phyloP scores from a whole-genome alignment of 2,888 invertebrate species.

The Kryphioiulus occultus region DNA sequence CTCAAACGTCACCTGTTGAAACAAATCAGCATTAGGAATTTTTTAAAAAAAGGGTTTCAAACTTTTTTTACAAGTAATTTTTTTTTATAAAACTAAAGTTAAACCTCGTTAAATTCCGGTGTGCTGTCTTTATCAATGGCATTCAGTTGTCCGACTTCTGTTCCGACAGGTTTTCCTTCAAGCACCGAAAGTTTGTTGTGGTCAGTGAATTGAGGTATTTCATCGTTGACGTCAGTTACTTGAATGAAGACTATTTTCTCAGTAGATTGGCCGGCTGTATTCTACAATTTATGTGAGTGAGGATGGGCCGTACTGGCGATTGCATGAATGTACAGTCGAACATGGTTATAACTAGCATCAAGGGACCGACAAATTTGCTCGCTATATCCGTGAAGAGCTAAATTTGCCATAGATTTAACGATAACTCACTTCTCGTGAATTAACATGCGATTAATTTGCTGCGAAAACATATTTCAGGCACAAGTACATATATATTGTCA shows the following conservation, averaged over 20 bases:
- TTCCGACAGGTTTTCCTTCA: constrained; percentile 84
- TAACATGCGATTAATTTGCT: too few relatives aligned
- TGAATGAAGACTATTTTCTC: constrained; percentile 80
- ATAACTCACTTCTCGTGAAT: too few relatives aligned
- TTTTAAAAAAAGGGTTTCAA: background rate
- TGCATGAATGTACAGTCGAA: background rate
- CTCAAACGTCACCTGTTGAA: constrained; percentile 73
- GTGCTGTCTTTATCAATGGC: constrained; percentile 89
- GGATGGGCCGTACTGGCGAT: background rate
- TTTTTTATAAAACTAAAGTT: constrained; percentile 43
- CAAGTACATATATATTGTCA: too few relatives aligned
- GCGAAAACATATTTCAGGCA: too few relatives aligned
- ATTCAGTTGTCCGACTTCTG: constrained; percentile 84
- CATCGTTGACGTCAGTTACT: constrained; percentile 89
- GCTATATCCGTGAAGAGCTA: too few relatives aligned
- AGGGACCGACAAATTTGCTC: too few relatives aligned
- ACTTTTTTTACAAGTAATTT: background rate
- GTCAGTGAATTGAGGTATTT: constrained; percentile 84
- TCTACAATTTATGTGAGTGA: constrained; percentile 29
- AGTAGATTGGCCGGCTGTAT: constrained; percentile 61
- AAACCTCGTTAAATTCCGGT: constrained; percentile 76
- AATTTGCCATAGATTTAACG: too few relatives aligned
- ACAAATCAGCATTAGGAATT: background rate
- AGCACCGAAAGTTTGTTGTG: constrained; percentile 80
- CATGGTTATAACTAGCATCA: too few relatives aligned